Evolutionary conservation across 2,113 vertebrate genomes (phyloP).

Genomic region (Ctenomys sociabilis): DNA sequence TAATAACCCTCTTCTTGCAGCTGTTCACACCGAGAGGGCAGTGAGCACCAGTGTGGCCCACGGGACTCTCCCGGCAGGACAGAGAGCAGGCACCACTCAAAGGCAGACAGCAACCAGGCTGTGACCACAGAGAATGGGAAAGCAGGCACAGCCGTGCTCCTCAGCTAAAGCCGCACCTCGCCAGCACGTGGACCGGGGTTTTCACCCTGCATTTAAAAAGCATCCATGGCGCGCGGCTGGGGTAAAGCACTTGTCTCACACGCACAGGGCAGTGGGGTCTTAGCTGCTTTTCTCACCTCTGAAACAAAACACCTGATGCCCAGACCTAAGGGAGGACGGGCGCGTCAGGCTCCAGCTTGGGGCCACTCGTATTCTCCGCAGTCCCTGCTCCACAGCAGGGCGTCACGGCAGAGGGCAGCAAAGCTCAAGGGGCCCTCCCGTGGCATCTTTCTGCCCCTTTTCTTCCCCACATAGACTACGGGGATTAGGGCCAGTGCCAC

Average conservation of each 20-base stretch:
- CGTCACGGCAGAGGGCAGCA: too few species aligned
- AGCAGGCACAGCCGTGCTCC: neutral
- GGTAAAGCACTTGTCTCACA: neutral
- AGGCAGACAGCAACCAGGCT: neutral
- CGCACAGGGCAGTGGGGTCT: neutral
- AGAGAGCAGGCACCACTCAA: neutral
- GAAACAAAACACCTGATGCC: too few species aligned
- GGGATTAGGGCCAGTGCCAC: too few species aligned
- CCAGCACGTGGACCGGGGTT: neutral
- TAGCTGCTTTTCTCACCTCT: neutral
- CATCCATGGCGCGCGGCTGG: neutral
- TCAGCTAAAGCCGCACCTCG: neutral
- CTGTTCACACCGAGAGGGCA: neutral
- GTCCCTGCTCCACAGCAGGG: too few species aligned
- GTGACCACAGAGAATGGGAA: neutral
- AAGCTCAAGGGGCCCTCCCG: too few species aligned
- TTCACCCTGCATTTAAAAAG: neutral
- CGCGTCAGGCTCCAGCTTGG: too few species aligned
- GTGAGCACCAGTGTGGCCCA: neutral
- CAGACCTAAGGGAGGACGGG: too few species aligned
- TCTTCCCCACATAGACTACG: too few species aligned
- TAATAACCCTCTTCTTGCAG: neutral
- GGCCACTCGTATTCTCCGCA: too few species aligned
- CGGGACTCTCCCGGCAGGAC: neutral
- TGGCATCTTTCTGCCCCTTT: too few species aligned